phyloP scores from a whole-genome alignment of 1,140 invertebrate species.

The Telenomus remus region DNA sequence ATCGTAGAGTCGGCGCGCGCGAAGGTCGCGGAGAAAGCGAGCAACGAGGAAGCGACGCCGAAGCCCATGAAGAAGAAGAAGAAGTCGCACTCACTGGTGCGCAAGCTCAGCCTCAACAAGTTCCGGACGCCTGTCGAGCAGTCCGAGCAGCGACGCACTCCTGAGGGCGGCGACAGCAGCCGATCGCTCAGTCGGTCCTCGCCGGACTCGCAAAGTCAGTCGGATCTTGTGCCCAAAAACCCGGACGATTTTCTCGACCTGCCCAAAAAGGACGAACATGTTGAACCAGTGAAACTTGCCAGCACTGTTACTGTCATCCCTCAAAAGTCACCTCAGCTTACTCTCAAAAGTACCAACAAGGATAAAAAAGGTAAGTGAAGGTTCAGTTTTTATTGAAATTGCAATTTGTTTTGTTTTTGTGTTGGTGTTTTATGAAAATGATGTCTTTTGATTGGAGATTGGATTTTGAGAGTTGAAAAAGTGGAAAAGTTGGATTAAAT shows the following conservation, averaged over 20 bases:
- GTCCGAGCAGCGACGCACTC: conserved; percentile 62
- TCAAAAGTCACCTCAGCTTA: conserved; percentile 65
- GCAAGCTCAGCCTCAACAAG: conserved; percentile 68
- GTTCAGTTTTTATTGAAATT: background rate
- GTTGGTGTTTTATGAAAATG: no score
- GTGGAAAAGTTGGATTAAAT: no score
- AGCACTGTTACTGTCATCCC: conserved; percentile 66
- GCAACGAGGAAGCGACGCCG: conserved; percentile 27
- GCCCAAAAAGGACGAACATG: conserved; percentile 3
- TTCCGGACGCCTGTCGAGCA: conserved; percentile 66
- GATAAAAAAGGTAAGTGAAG: conserved; percentile 35
- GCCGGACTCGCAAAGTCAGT: conserved; percentile 64
- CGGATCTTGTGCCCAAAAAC: conserved; percentile 56
- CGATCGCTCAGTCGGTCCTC: conserved; percentile 68
- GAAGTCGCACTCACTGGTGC: conserved; percentile 63
- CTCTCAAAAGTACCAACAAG: conserved; percentile 46
- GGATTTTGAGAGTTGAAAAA: no score
- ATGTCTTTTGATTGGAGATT: no score
- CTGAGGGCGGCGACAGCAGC: conserved; percentile 68
- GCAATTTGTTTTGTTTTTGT: no score
- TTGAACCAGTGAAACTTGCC: conserved; percentile 54
- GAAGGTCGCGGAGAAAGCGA: conserved; percentile 24
- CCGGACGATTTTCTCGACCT: conserved; percentile 16
- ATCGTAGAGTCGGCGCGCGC: conserved; percentile 43
- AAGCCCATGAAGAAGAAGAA: conserved; percentile 66